Evolutionary conservation across 2,113 vertebrate species (phyloP).

Genomic region (Poecile atricapillus): DNA sequence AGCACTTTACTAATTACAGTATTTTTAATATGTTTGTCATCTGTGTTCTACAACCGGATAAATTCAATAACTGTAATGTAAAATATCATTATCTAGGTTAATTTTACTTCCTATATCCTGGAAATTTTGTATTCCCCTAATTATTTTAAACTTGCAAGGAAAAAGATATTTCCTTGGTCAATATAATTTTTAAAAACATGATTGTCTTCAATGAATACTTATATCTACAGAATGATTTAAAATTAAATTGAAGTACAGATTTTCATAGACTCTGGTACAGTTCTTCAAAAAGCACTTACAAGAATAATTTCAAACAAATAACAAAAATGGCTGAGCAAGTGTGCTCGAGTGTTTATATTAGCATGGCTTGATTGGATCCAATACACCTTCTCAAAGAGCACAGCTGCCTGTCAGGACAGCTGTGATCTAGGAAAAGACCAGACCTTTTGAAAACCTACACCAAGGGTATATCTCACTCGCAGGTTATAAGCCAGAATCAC

Average conservation of each 20-base stretch:
- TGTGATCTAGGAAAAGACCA: background rate
- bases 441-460: background rate
- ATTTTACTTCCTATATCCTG: background rate
- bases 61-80: background rate
- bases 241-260: background rate
- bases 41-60: background rate
- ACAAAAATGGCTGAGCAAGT: background rate
- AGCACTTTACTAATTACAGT: background rate
- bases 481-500: background rate
- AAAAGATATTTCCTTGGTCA: background rate
- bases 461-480: background rate
- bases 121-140: background rate
- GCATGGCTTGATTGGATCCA: too few species aligned
- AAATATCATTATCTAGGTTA: background rate
- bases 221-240: background rate
- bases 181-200: background rate
- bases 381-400: background rate
- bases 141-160: background rate
- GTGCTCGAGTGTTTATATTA: too few species aligned
- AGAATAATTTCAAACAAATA: background rate
- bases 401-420: background rate
- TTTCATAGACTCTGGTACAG: background rate
- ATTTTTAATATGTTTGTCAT: background rate
- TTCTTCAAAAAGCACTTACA: background rate
- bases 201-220: background rate